phyloP scores from a whole-genome alignment of 2,888 invertebrate species.

The Meganola albula region DNA sequence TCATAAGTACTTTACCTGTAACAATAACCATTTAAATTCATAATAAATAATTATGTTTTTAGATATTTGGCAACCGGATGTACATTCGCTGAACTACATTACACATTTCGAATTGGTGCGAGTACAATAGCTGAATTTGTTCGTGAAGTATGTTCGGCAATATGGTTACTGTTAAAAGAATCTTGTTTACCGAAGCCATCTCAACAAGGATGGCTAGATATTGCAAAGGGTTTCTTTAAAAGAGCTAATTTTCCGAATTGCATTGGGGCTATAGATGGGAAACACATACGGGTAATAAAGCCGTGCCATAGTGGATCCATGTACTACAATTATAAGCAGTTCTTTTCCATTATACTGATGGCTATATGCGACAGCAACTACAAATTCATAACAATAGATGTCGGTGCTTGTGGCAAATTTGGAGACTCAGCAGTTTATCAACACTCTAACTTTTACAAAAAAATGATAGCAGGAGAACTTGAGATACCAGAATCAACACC shows the following conservation, averaged over 20 bases:
- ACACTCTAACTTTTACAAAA: conserved; percentile 10
- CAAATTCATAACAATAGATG: conserved; percentile 10
- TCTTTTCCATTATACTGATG: conserved; percentile 7
- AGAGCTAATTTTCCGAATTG: conserved; percentile 10
- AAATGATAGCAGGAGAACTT: conserved; percentile 12
- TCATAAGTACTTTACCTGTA: no score
- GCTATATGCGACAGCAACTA: conserved; percentile 12
- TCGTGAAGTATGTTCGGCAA: conserved; percentile 14
- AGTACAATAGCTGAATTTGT: conserved; percentile 15
- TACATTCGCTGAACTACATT: conserved; percentile 13
- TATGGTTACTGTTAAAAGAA: conserved; percentile 9
- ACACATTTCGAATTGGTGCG: conserved; percentile 14
- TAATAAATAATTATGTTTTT: no score
- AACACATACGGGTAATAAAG: conserved; percentile 10
- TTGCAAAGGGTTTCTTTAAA: conserved; percentile 13
- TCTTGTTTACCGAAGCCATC: conserved; percentile 5
- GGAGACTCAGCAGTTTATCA: conserved; percentile 13
- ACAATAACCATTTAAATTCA: no score
- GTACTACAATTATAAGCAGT: conserved; percentile 9
- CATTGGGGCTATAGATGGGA: conserved; percentile 8
- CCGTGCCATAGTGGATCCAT: conserved; percentile 9
- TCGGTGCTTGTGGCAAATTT: conserved; percentile 9
- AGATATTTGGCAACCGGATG: conserved; percentile 16
- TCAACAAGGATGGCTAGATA: conserved; percentile 10
- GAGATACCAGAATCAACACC: conserved; percentile 10